Base-by-base conservation (phyloP, 2,113 vertebrate species). In the Malurus alboscapulatus region DNA sequence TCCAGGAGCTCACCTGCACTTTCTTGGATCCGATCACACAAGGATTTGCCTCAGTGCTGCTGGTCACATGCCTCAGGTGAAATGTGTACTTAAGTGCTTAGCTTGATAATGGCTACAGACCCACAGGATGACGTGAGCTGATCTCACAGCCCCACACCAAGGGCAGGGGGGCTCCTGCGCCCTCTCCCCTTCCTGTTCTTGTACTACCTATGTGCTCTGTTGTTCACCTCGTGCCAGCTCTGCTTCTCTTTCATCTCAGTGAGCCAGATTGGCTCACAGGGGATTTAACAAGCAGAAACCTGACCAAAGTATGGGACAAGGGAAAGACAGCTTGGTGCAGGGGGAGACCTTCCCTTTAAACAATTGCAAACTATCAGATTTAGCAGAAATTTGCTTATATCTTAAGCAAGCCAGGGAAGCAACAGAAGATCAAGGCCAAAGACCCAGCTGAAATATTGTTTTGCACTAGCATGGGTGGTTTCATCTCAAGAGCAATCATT, bases 21-120 rank as follows among this genome's bases (percentile, higher is more conserved):
- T 59, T 77, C 55, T 78, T 69, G 84, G 67, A 40, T n/a, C 32
- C 0, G 7, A 16, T 40, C 71, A 53, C 0, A 0, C 15, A 73
- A 59, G 48, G 78, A 77, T 44, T 61, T 89, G 78, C 91, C 44
- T 65, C 78, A 45, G 22, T 24, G 90, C 90, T 59, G 18, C 72
- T 27, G 10, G 82, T 93, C 85, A 94, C 79, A 85, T 90, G 95
- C 82, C 80, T 61, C n/a, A 53, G 58, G 54, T 40, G 83, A 66
- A 89, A 78, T 3, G 7, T 69, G 71, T 71, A 32, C 83, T 12
- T 24, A 74, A 74, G 79, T 18, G 38, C 89, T 95, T 25, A 54
- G 71, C 89, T 87, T 62, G 45, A 48, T 79, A 74, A 68, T 18
- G 15, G 61, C 14, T 42, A 16, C 29, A 5, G 40, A 30, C 26